phyloP scores from a whole-genome alignment of 2,113 vertebrate genomes.

The Prionailurus bengalensis region DNA sequence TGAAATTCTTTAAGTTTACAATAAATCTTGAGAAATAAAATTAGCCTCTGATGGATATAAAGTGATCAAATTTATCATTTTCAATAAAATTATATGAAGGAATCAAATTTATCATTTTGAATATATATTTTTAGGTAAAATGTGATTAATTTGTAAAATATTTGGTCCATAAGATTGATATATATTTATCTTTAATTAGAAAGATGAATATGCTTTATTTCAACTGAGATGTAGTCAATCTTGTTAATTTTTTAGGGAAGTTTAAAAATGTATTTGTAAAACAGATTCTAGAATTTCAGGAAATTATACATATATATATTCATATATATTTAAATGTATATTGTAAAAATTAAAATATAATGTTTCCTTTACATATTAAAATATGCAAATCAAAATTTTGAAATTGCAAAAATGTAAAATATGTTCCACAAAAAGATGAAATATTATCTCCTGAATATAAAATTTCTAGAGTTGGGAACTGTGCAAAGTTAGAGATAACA shows the following conservation, averaged over 20 bases:
- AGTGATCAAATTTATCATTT: not conserved
- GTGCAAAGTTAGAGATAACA: not conserved
- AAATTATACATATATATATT: not conserved
- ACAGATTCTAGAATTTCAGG: slow-evolving; percentile 17
- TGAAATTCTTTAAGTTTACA: not conserved
- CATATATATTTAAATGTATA: not conserved
- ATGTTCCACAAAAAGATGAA: not conserved
- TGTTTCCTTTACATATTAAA: slow-evolving; percentile 12
- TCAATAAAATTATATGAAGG: not conserved
- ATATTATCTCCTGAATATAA: not conserved
- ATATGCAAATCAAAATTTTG: slow-evolving; percentile 4
- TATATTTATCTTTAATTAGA: not conserved
- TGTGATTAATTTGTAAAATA: not conserved
- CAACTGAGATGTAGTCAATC: not conserved
- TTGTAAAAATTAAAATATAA: not conserved
- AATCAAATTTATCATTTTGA: slow-evolving; percentile 13
- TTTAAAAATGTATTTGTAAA: slow-evolving; percentile 51
- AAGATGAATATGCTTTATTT: not conserved
- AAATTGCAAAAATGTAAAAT: slow-evolving; percentile 29
- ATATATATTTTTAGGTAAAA: not conserved
- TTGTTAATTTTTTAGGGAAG: not conserved
- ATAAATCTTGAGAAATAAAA: not conserved
- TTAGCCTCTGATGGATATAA: not conserved
- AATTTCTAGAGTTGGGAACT: not conserved
- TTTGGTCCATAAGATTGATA: not conserved